phyloP scores from a whole-genome alignment of 2,888 invertebrate genomes.

The Sarcophaga rosellei region DNA sequence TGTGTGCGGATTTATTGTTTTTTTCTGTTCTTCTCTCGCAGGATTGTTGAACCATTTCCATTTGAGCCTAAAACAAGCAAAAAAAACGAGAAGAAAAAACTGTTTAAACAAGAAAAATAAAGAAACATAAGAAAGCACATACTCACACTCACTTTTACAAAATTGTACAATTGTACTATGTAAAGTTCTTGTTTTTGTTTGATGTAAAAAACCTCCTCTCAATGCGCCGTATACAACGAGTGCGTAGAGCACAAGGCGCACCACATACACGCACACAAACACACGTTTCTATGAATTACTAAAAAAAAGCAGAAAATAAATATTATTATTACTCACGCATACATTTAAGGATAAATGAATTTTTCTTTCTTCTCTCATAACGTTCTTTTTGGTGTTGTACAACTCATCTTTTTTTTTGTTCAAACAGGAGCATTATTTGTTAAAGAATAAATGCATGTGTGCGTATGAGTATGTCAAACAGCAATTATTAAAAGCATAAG shows the following conservation, averaged over 20 bases:
- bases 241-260: conserved; percentile 53
- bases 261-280: conserved; percentile 27
- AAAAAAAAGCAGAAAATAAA: neutral
- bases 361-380: neutral
- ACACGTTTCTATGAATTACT: neutral
- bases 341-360: neutral
- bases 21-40: conserved; percentile 22
- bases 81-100: conserved; percentile 1
- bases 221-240: conserved; percentile 54
- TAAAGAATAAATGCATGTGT: neutral
- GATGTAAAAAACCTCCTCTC: conserved; percentile 58
- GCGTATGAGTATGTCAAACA: conserved; percentile 5
- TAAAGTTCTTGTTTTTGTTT: conserved; percentile 28
- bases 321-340: conserved; percentile 34
- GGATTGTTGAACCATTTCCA: conserved; percentile 58
- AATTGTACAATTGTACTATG: neutral
- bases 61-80: conserved; percentile 29
- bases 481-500: conserved; percentile 1
- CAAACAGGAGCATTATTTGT: conserved; percentile 34
- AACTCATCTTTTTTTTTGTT: no score
- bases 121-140: conserved; percentile 12
- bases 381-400: conserved; percentile 10
- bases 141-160: neutral
- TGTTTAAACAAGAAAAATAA: conserved; percentile 31
- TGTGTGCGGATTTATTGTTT: conserved; percentile 11